Base-by-base conservation (phyloP, 2,888 invertebrate genomes). In the Allygus modestus region DNA sequence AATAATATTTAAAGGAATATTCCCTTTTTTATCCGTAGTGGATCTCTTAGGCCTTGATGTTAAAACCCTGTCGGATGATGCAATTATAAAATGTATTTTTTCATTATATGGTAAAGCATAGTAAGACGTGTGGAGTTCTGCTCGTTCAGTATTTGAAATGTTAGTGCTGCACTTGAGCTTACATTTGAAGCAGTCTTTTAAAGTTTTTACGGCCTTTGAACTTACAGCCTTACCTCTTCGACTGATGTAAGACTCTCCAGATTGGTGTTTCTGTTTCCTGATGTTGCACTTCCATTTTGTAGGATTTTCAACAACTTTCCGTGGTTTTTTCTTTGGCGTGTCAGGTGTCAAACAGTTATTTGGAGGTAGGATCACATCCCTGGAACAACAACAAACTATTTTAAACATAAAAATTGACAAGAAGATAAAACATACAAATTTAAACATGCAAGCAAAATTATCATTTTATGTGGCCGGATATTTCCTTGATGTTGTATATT, bases 1-100 rank as follows among this genome's bases (percentile, higher is more conserved):
- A 77, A 77, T 77, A 77, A 77, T 73, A 73, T 31, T 73, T 73
- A 73, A 73, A 73, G 28, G 73, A 73, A 73, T 73, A 73, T 73
- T 33, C 37, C 41, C 31, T 73, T 31, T 73, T 73, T 73, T 73
- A 73, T 77, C 77, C 46, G 37, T 43, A 77, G 77, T 77, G 77
- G 77, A 77, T 77, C 77, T 33, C n/a, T 73, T 73, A 33, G n/a
- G 41, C 33, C 33, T 41, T 73, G 73, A 33, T 41, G 37, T 33
- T 73, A 73, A 73, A 73, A 73, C 33, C 41, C 73, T 73, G 37
- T 46, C 77, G 46, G 77, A 43, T 77, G 77, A 46, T 77, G 77
- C 77, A 77, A 77, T 51, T 51, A 77, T 46, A 77, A 77, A 77
- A 46, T 77, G 43, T 77, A 5, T 77, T 77, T 43, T 77, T 77